phyloP scores from a whole-genome alignment of 2,888 invertebrate species.

The Busseola fusca region DNA sequence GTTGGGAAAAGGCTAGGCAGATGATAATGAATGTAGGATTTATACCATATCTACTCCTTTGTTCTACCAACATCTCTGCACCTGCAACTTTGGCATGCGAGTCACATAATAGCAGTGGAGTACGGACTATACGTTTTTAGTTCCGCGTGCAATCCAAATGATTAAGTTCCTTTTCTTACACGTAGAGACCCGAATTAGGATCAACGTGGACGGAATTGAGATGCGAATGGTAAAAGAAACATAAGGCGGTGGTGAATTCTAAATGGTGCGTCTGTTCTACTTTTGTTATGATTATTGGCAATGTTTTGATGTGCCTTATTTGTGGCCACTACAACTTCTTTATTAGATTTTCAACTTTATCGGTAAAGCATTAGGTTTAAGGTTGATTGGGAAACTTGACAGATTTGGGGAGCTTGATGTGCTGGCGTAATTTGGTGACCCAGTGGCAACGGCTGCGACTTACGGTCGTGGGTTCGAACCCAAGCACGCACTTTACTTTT shows the following conservation, averaged over 20 bases:
- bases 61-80: not conserved
- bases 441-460: not conserved
- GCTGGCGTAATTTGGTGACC: not conserved
- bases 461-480: not conserved
- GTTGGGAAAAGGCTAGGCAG: no score
- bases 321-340: not conserved
- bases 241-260: not conserved
- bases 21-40: no score
- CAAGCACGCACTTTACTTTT: not conserved
- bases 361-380: no score
- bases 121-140: conserved; percentile 36
- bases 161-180: conserved; percentile 18
- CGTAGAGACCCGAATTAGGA: conserved; percentile 22
- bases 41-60: conserved; percentile 23
- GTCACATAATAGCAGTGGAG: conserved; percentile 29
- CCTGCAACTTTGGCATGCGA: conserved; percentile 26
- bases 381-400: no score
- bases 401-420: no score
- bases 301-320: not conserved
- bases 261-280: not conserved
- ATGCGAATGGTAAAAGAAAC: conserved; percentile 20
- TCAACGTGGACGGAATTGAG: conserved; percentile 31
- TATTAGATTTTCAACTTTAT: no score
- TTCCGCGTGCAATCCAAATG: conserved; percentile 34
- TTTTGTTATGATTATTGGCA: conserved; percentile 12